These are phyloP conservation scores for Manis crassicaudata DNA, from an alignment of 2,797 vertebrate species.

Conservation along the genomic window DNA sequence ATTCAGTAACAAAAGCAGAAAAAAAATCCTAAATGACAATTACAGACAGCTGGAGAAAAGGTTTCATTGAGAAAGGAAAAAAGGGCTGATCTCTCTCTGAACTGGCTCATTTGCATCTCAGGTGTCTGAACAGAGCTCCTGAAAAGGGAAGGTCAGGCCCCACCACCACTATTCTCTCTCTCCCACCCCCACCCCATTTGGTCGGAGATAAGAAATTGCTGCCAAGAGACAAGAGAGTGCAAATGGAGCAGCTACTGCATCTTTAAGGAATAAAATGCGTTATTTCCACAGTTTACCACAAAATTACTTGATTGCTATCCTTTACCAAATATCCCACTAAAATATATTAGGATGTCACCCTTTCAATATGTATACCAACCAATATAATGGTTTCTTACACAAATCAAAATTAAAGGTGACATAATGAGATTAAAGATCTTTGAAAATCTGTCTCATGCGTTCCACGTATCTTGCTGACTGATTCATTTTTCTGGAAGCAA, in stretches of 20 bases:
- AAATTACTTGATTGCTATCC: conserved; percentile 39
- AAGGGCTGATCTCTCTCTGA: not conserved
- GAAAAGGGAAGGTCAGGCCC: not conserved
- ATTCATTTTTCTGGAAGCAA: conserved; percentile 10
- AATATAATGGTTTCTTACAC: not conserved
- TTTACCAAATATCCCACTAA: not conserved
- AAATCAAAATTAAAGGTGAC: conserved; percentile 39
- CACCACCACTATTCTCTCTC: not conserved
- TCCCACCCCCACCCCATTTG: not conserved
- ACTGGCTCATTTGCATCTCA: not conserved
- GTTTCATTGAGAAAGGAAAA: not conserved
- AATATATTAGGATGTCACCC: not conserved
- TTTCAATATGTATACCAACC: not conserved
- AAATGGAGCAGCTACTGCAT: not conserved
- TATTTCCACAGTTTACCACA: conserved; percentile 7
- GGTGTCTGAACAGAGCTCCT: not conserved
- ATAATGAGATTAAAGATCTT: not conserved
- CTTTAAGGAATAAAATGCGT: conserved; percentile 21
- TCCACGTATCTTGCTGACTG: not conserved
- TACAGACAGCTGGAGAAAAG: not conserved
- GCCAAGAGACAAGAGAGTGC: not conserved
- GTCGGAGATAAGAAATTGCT: conserved; percentile 9
- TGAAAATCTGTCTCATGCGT: not conserved
- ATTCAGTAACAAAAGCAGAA: not conserved
- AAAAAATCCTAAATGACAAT: conserved; percentile 28